phyloP scores from a whole-genome alignment of 2,797 vertebrate species.

The Gastrophryne carolinensis region DNA sequence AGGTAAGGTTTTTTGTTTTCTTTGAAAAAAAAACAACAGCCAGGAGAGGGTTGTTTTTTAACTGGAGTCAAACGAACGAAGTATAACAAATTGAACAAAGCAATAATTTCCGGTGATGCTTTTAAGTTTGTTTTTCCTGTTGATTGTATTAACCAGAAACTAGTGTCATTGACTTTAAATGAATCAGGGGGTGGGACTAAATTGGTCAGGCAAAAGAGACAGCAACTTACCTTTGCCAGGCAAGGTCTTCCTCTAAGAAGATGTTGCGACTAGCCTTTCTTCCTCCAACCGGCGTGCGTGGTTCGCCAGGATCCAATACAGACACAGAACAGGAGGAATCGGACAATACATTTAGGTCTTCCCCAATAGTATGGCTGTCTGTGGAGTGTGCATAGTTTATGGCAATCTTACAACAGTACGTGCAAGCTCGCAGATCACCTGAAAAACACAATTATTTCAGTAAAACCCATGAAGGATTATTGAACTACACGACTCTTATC shows the following conservation, averaged over 20 bases:
- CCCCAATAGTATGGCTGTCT: constrained; percentile 89
- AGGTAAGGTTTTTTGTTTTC: too few species aligned
- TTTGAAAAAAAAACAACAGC: too few species aligned
- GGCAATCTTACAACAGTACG: constrained; percentile 94
- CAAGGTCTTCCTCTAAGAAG: constrained; percentile 93
- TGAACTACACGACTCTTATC: too few species aligned
- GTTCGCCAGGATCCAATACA: constrained; percentile 86
- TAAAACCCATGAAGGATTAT: neutral
- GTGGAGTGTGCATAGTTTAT: constrained; percentile 93
- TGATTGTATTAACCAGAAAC: too few species aligned
- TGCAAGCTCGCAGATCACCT: constrained; percentile 96
- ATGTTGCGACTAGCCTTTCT: constrained; percentile 95
- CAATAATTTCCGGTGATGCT: too few species aligned
- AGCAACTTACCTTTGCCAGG: constrained; percentile 91
- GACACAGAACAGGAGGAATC: constrained; percentile 86
- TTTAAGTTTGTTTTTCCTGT: too few species aligned
- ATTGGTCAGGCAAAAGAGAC: too few species aligned
- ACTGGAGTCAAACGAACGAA: too few species aligned
- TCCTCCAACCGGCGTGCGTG: constrained; percentile 88
- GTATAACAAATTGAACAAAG: too few species aligned
- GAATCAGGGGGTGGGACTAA: too few species aligned
- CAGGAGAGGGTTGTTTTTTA: too few species aligned
- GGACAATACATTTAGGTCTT: constrained; percentile 87
- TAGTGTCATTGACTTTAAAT: too few species aligned
- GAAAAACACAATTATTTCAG: constrained; percentile 4